phyloP scores from a whole-genome alignment of 2,113 vertebrate species.

The Tinamus guttatus region DNA sequence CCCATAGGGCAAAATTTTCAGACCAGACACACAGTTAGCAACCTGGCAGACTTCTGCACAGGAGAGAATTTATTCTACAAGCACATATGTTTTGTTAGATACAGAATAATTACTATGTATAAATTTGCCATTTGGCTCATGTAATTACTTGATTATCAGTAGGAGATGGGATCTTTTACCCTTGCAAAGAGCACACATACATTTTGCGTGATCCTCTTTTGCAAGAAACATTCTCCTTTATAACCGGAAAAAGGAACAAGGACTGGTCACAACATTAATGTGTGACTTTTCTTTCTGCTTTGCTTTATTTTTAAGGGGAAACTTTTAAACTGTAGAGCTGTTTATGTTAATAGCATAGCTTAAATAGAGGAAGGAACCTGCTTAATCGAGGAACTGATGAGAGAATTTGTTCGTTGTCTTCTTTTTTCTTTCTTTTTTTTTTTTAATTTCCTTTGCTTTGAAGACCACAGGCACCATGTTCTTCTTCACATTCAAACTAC shows the following conservation, averaged over 20 bases:
- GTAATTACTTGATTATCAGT: background rate
- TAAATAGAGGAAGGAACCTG: background rate
- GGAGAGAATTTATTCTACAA: background rate
- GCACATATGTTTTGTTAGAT: background rate
- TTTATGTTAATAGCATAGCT: background rate
- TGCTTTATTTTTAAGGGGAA: background rate
- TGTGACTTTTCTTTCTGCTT: background rate
- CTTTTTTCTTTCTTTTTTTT: background rate
- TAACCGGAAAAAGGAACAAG: background rate
- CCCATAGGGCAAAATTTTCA: background rate
- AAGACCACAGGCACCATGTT: background rate
- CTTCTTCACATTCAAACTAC: background rate
- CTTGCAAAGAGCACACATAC: background rate
- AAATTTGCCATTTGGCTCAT: background rate
- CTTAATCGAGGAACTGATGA: background rate
- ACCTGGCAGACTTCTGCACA: background rate
- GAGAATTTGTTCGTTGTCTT: background rate
- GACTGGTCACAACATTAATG: background rate
- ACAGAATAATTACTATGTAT: background rate
- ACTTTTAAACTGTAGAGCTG: rapidly evolving
- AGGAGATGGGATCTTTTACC: background rate
- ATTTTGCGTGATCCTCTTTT: background rate
- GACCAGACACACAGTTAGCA: background rate
- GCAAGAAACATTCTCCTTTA: background rate
- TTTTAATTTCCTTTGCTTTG: background rate